Base-by-base conservation (phyloP, 2,888 invertebrate genomes). In the Gerris lacustris region DNA sequence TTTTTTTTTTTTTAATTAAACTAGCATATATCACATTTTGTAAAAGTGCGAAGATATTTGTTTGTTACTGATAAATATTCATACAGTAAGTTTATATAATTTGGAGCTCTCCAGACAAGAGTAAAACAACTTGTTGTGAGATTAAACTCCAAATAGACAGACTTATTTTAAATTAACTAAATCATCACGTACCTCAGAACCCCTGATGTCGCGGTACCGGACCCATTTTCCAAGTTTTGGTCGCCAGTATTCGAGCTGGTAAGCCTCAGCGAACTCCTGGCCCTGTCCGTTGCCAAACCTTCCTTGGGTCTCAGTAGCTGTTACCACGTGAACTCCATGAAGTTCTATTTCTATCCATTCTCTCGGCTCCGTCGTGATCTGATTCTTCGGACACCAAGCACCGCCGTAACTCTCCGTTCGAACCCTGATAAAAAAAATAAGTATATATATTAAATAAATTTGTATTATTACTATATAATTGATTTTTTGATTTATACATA, bases 221-320 rank as follows among this genome's bases (percentile, higher is more conserved):
- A 90, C 86, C 91, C 93, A 94, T 80, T 90, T 90, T 76, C 86
- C 88, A 62, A 92, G 82, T 72, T 87, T 85, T 15, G 91, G 90
- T 75, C 92, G 82, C 88, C 90, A 91, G 80, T 94, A 94, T 78
- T 93, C 92, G 71, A 95, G 80, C 75, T 89, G 84, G 81, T 92
- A 95, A 55, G 86, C 85, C 80, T 94, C 92, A 15, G 92, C 87
- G 81, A 84, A 96, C 80, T 96, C 95, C 76, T 87, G 88, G 45
- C 95, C 95, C 80, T 91, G 88, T 47, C 94, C 94, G 81, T 94
- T 94, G 45, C 94, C 95, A 80, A 94, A 95, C 69, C 96, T 86
- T 44, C 96, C 96, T 82, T 95, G 95, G 0, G 89, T 88, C 55
- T 55, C 88, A 7, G 91, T 86, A 31, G 86, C 89, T 0, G 92